Evolutionary conservation across 2,113 vertebrate species (phyloP), one percentile per base, ranked within the genome.

Genomic region (Euleptes europaea): DNA sequence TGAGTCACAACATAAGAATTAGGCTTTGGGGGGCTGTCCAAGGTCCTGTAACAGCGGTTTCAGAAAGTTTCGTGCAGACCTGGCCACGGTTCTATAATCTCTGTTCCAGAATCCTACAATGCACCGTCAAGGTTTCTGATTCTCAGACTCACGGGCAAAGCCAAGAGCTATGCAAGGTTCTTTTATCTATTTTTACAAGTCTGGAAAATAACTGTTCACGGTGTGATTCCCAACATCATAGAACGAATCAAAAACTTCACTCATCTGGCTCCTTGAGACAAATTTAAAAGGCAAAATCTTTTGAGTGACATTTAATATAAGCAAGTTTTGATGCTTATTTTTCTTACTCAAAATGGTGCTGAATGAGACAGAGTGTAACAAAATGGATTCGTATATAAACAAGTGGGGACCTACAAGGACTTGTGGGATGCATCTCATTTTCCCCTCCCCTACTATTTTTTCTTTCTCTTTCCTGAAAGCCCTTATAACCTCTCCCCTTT

Each of bases 121-220:
- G 84, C 79, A 88, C 82, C 76, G 83, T 89, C 83, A 87, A 65
- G 69, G 44, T 80, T 83, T 87, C 69, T 65, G 66, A 78, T 73
- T 78, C 80, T 51, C 60, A 80, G 69, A 83, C 84, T 91, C 35
- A 0, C 87, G 92, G 91, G 86, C 91, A 88, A 89, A 92, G 87
- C 85, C 92, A 90, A 82, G 86, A 88, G 84, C 87, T 90, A 95
- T 83, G 81, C 88, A 84, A 92, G 78, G 90, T 88, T 91, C 92
- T 89, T 93, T 94, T 94, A 93, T 92, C 89, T 94, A 84, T 82
- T 90, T 88, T 91, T 88, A 92, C 86, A 72, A 71, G 65, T 83
- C 69, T 92, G 67, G 91, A 93, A 94, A 93, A 94, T 92, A 93
- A 88, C 77, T 83, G 88, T 75, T 84, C 91, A 93, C 60, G 94